Evolutionary conservation across 1,140 invertebrate genomes (phyloP).

Genomic region (Wiebesia pumilae): DNA sequence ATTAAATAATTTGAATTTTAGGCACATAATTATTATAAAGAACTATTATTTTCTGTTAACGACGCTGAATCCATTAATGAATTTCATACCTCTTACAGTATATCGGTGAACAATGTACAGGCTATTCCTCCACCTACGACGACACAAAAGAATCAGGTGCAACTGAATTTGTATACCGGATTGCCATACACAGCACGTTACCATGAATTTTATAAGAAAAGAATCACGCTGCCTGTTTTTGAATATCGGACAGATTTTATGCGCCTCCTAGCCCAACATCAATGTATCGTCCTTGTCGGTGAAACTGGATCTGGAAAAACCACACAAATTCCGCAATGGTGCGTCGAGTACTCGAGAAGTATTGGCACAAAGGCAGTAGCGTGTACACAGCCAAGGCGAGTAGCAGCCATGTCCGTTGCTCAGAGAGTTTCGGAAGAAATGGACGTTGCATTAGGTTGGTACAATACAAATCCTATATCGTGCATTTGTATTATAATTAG

Average conservation of each 20-base stretch:
- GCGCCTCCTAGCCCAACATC: conserved; percentile 90
- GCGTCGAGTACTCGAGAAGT: conserved; percentile 89
- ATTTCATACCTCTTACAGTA: background rate
- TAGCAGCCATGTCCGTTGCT: conserved; percentile 99
- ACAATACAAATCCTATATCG: background rate
- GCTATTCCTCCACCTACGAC: conserved; percentile 53
- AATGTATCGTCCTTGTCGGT: conserved; percentile 95
- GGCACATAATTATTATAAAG: background rate
- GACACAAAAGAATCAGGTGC: conserved; percentile 74
- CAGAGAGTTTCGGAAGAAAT: conserved; percentile 99
- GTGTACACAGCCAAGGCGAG: conserved; percentile 92
- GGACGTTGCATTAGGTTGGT: conserved; percentile 89
- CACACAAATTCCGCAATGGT: conserved; percentile 96
- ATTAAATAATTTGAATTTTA: too few relatives aligned
- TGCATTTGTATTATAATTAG: too few relatives aligned
- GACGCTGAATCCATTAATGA: background rate
- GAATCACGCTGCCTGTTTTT: conserved; percentile 96
- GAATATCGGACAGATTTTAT: conserved; percentile 98
- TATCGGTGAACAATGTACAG: background rate
- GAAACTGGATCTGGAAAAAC: conserved; percentile 99
- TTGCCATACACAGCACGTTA: conserved; percentile 88
- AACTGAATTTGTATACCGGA: conserved; percentile 83
- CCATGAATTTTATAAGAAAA: conserved; percentile 89
- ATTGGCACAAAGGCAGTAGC: conserved; percentile 89
- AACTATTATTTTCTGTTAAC: background rate